A percentile compares a stretch with the other conserved stretches of the same genome.
phyloP scores from a whole-genome alignment of 2,797 vertebrate genomes.

The Falco cherrug region DNA sequence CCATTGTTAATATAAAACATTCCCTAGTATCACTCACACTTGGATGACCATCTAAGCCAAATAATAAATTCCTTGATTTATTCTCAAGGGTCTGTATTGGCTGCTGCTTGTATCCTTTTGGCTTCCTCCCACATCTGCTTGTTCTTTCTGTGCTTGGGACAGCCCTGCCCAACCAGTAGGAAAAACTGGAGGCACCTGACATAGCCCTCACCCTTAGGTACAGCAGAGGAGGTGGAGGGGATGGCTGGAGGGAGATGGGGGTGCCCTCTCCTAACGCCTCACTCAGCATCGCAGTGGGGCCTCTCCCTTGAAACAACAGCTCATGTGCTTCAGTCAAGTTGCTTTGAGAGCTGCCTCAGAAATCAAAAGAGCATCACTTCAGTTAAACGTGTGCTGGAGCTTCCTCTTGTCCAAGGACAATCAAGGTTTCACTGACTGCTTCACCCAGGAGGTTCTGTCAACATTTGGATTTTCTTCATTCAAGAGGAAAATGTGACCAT shows the following conservation, averaged over 20 bases:
- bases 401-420: background rate
- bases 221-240: background rate
- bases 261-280: background rate
- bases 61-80: background rate
- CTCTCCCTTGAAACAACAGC: background rate
- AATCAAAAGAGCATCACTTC: background rate
- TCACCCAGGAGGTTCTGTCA: background rate
- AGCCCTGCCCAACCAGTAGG: background rate
- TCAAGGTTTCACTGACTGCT: background rate
- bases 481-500: background rate
- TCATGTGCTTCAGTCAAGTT: background rate
- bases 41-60: background rate
- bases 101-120: background rate
- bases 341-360: background rate
- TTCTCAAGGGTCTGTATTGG: background rate
- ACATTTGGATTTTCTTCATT: background rate
- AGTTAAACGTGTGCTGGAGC: background rate
- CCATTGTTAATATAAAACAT: background rate
- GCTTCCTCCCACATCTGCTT: background rate
- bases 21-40: background rate
- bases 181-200: background rate
- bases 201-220: background rate
- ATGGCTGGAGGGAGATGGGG: background rate
- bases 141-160: background rate
- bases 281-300: background rate